Conservation (phyloP, 2,113 vertebrate species). For the Pterocles gutturalis region DNA sequence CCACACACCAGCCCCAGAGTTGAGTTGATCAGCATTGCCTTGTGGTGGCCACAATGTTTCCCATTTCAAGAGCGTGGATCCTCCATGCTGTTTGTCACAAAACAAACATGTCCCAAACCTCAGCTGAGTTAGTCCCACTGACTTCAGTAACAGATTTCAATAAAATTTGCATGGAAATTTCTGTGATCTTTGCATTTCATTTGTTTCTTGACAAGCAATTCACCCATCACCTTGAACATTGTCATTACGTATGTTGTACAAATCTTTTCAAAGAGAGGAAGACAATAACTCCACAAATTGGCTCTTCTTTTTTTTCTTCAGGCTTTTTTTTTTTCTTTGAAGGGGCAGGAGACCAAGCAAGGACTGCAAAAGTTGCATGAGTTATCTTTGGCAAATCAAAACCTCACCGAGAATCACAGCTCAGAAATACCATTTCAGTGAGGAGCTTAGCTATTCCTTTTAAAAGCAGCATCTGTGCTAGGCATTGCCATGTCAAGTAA, state of each 20-base stretch:
- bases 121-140: neutral
- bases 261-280: neutral
- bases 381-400: neutral
- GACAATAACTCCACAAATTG: rapidly evolving
- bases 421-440: neutral
- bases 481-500: neutral
- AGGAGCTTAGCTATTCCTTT: neutral
- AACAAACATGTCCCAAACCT: neutral
- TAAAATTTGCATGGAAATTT: neutral
- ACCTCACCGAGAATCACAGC: neutral
- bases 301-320: neutral
- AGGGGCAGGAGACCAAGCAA: neutral
- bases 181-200: neutral
- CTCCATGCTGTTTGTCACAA: neutral
- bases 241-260: neutral
- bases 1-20: rapidly evolving
- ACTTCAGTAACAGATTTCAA: neutral
- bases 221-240: neutral
- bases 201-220: neutral
- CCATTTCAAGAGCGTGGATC: neutral
- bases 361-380: neutral
- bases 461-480: neutral
- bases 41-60: neutral
- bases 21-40: neutral
- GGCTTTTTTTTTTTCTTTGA: neutral